These are phyloP conservation scores for Calliopum simillimum DNA, from an alignment of 2,888 invertebrate species.

Conservation along the genomic window DNA sequence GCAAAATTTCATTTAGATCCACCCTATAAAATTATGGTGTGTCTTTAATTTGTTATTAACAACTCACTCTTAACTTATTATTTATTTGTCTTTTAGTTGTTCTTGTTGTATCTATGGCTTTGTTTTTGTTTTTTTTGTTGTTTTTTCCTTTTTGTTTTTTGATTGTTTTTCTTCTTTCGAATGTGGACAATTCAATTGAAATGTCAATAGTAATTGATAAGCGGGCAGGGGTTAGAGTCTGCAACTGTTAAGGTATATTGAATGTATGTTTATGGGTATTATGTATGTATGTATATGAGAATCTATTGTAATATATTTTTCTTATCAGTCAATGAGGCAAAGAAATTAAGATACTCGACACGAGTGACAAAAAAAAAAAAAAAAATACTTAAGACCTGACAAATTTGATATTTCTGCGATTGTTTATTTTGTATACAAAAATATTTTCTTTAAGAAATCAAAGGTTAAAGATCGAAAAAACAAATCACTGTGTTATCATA, in stretches of 20 bases:
- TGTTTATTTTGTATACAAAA: no score
- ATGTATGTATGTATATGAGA: no score
- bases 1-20: no score
- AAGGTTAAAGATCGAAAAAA: no score
- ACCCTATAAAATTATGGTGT: background rate
- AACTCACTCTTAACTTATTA: no score
- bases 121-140: background rate
- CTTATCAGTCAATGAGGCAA: background rate
- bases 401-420: no score
- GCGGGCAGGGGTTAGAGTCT: conserved; percentile 11
- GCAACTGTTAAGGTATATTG: no score
- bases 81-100: no score
- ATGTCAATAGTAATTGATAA: conserved; percentile 32
- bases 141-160: conserved; percentile 11
- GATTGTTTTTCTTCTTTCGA: conserved; percentile 9
- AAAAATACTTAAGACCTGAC: no score
- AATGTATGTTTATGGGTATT: background rate
- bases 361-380: no score
- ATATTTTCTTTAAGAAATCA: no score
- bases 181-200: conserved; percentile 16
- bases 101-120: background rate
- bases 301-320: background rate
- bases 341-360: background rate
- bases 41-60: background rate
- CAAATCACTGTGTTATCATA: no score